These are phyloP conservation scores for Thereva nobilitata DNA, from an alignment of 2,888 invertebrate genomes.

Conservation along the genomic window DNA sequence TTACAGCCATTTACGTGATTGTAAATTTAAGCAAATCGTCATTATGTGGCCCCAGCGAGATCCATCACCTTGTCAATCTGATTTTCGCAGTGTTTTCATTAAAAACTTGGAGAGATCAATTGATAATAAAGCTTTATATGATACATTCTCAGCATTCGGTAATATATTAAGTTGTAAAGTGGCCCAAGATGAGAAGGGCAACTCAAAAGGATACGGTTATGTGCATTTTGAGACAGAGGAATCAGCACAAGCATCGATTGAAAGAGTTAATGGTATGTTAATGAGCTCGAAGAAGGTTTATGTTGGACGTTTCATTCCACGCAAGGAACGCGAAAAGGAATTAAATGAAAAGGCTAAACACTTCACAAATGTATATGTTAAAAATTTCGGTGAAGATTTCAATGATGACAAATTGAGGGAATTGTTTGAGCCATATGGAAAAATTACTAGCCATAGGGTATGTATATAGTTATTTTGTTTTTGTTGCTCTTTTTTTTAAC, in stretches of 20 bases:
- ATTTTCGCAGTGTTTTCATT: slow-evolving; percentile 99
- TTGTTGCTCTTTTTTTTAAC: not conserved
- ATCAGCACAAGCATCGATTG: slow-evolving; percentile 96
- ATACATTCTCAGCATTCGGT: slow-evolving; percentile 98
- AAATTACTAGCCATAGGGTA: slow-evolving; percentile 89
- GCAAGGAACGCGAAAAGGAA: slow-evolving; percentile 97
- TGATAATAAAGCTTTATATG: slow-evolving; percentile 99
- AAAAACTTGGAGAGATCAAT: slow-evolving; percentile 98
- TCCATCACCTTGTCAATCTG: slow-evolving; percentile 96
- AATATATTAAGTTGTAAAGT: slow-evolving; percentile 99
- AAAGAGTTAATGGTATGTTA: slow-evolving; percentile 98
- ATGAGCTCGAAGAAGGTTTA: slow-evolving; percentile 97
- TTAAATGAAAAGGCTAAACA: slow-evolving; percentile 94
- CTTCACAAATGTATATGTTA: slow-evolving; percentile 98
- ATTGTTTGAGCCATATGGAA: slow-evolving; percentile 92
- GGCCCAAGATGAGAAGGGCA: slow-evolving; percentile 92
- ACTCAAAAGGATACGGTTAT: slow-evolving; percentile 96
- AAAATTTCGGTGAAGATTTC: slow-evolving; percentile 96
- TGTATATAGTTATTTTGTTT: slow-evolving; percentile 34
- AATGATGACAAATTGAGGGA: slow-evolving; percentile 86
- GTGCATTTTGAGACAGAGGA: slow-evolving; percentile 99
- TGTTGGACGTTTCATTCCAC: slow-evolving; percentile 97
- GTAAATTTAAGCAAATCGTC: too few species aligned
- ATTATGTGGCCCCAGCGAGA: slow-evolving; percentile 99
- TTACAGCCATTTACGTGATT: too few species aligned